These are phyloP conservation scores for Myoxocephalus aenaeus DNA, from an alignment of 2,797 vertebrate genomes.

Conservation along the genomic window DNA sequence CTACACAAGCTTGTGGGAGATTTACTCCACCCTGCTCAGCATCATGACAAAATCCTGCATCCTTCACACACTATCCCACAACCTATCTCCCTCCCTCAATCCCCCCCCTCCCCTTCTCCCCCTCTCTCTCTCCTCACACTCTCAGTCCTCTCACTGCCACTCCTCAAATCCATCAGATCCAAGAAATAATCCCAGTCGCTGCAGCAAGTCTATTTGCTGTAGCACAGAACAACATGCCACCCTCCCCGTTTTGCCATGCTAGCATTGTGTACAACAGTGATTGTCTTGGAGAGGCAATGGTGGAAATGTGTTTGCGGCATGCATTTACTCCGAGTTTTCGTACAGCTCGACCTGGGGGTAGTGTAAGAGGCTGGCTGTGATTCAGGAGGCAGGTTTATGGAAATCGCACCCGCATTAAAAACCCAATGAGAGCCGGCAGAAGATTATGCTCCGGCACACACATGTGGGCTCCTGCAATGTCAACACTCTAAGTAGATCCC, in stretches of 20 bases:
- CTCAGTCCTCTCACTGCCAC: constrained; percentile 57
- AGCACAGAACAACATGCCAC: constrained; percentile 48
- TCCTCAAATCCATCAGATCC: constrained; percentile 72
- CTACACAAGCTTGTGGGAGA: constrained; percentile 57
- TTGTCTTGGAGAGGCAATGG: constrained; percentile 67
- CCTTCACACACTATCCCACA: constrained; percentile 60
- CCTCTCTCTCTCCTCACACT: constrained; percentile 39
- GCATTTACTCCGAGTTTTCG: constrained; percentile 73
- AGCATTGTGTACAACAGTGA: constrained; percentile 66
- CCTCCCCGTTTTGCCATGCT: constrained; percentile 44
- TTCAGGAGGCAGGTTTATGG: constrained; percentile 82
- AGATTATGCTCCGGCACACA: constrained; percentile 77
- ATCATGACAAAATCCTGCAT: constrained; percentile 76
- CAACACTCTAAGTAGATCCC: constrained; percentile 79
- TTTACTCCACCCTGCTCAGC: constrained; percentile 72
- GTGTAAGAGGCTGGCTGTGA: constrained; percentile 74
- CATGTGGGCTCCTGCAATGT: constrained; percentile 75
- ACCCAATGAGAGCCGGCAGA: constrained; percentile 74
- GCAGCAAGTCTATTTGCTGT: constrained; percentile 59
- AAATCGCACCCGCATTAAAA: constrained; percentile 81
- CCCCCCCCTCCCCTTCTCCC: not conserved
- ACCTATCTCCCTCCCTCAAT: constrained; percentile 23
- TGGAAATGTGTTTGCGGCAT: constrained; percentile 70
- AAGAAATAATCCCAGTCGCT: constrained; percentile 67
- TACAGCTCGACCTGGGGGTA: constrained; percentile 64